Evolutionary conservation across 2,113 vertebrate genomes (phyloP).

Genomic region (Phaetusa simplex): DNA sequence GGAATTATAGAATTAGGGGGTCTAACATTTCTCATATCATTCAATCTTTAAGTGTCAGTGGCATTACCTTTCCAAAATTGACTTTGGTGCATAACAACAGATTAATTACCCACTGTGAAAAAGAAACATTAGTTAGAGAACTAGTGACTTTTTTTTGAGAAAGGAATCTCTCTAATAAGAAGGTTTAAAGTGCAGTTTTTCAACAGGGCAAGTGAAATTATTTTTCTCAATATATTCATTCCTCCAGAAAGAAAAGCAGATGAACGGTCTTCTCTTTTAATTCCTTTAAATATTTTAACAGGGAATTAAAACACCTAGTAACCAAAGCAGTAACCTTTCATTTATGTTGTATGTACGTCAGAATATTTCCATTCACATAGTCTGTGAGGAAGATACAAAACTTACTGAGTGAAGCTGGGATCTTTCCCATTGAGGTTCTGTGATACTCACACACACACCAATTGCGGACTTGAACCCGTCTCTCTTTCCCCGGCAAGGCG

Average conservation of each 20-base stretch:
- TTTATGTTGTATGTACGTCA: neutral
- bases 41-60: constrained; percentile 59
- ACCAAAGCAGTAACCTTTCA: neutral
- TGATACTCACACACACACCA: neutral
- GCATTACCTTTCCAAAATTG: constrained; percentile 58
- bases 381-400: neutral
- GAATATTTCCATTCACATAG: neutral
- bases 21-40: constrained; percentile 50
- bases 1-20: constrained; percentile 47
- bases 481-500: neutral
- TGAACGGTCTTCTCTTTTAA: neutral
- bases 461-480: neutral
- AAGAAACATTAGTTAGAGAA: neutral
- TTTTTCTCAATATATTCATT: neutral
- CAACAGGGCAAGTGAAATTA: neutral
- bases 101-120: constrained; percentile 15
- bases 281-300: constrained; percentile 2
- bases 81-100: constrained; percentile 9
- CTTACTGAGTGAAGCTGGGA: fast-evolving
- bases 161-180: neutral
- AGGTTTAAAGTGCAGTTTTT: neutral
- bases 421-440: neutral
- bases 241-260: neutral
- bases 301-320: neutral
- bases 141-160: neutral